Evolutionary conservation across 2,113 vertebrate genomes (phyloP).

Genomic region (Rhodinocichla rosea): DNA sequence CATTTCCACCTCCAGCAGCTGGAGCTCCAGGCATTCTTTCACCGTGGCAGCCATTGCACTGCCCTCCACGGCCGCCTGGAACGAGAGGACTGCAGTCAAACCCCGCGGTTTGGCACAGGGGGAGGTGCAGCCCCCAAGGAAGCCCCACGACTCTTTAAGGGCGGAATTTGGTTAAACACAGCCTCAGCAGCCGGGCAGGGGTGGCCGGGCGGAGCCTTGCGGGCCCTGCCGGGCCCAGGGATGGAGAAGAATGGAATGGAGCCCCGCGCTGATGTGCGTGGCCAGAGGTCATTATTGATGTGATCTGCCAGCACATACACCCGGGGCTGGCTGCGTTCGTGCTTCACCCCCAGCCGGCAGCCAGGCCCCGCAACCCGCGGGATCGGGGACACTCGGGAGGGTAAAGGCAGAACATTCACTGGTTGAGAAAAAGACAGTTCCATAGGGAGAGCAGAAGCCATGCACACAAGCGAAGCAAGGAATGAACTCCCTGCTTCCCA

Average conservation of each 20-base stretch:
- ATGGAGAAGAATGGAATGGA: too few relatives aligned
- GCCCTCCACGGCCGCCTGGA: not conserved
- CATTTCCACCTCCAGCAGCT: slow-evolving; percentile 78
- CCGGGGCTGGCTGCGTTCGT: fast-evolving
- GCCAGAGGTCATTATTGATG: not conserved
- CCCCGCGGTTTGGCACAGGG: fast-evolving
- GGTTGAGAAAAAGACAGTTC: too few relatives aligned
- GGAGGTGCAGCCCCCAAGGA: fast-evolving
- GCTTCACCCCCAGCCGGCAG: not conserved
- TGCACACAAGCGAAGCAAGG: not conserved
- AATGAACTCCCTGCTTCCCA: not conserved
- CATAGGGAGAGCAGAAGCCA: not conserved
- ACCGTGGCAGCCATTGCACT: slow-evolving; percentile 27
- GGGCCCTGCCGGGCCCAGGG: not conserved
- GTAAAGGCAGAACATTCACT: not conserved
- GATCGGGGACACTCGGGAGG: not conserved
- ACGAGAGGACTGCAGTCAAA: not conserved
- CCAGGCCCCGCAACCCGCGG: not conserved
- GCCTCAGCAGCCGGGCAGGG: not conserved
- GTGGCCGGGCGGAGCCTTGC: not conserved
- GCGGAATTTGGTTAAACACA: fast-evolving
- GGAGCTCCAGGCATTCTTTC: slow-evolving; percentile 71
- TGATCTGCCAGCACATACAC: not conserved
- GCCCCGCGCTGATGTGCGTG: fast-evolving
- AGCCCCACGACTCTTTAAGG: fast-evolving